Evolutionary conservation across 2,797 vertebrate genomes (phyloP).

Genomic region (Gallinago nigripennis): DNA sequence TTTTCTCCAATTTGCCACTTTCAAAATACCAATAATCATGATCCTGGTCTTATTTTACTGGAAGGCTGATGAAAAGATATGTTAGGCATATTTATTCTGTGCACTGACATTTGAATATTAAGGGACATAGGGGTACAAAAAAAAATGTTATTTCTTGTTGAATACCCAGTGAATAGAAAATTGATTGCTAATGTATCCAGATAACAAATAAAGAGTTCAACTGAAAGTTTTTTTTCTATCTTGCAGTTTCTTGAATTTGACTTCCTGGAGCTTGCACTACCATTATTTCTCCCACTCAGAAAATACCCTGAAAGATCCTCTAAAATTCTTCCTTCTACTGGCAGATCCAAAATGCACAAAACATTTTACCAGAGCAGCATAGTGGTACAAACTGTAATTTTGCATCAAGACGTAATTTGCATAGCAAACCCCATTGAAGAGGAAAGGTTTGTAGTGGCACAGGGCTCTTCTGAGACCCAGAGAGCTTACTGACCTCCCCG

Average conservation of each 20-base stretch:
- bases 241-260: background rate
- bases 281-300: background rate
- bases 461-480: background rate
- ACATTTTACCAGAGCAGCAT: background rate
- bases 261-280: background rate
- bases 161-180: background rate
- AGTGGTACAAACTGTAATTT: background rate
- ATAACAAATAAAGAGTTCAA: background rate
- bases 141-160: background rate
- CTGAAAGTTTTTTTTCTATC: background rate
- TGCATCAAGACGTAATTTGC: background rate
- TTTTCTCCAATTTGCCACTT: background rate
- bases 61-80: background rate
- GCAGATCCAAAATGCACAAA: fast-evolving
- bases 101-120: background rate
- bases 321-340: background rate
- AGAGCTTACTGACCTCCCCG: background rate
- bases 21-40: background rate
- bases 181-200: background rate
- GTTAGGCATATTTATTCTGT: background rate
- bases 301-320: background rate
- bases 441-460: background rate
- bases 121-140: background rate
- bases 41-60: background rate
- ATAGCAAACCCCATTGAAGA: background rate